These are phyloP conservation scores for Tetramorium bicarinatum DNA, from an alignment of 2,888 invertebrate species.

Conservation along the genomic window DNA sequence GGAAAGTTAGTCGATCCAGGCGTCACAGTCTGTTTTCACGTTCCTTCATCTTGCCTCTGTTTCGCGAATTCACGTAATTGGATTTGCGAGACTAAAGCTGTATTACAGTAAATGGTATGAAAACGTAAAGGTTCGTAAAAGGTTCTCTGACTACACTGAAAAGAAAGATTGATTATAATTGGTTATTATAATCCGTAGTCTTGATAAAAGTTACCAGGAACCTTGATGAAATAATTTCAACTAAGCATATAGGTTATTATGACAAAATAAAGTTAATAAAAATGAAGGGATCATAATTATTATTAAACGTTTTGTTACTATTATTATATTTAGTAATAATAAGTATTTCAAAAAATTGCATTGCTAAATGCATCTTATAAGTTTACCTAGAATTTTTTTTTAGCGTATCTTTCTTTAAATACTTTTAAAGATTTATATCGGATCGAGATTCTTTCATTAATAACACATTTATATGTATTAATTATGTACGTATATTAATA, in stretches of 20 bases:
- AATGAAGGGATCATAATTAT: too few relatives aligned
- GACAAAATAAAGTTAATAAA: too few relatives aligned
- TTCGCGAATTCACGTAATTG: conserved; percentile 44
- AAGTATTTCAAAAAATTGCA: too few relatives aligned
- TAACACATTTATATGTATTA: not conserved
- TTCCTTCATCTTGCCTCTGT: conserved; percentile 12
- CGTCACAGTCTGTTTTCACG: conserved; percentile 11
- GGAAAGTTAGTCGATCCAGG: conserved; percentile 21
- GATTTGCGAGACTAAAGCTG: conserved; percentile 26
- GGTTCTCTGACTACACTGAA: not conserved
- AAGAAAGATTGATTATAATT: too few relatives aligned
- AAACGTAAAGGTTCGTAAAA: conserved; percentile 2
- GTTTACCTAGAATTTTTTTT: too few relatives aligned
- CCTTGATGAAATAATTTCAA: too few relatives aligned
- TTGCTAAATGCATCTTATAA: too few relatives aligned
- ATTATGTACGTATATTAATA: not conserved
- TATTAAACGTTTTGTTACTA: too few relatives aligned
- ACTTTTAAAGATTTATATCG: not conserved
- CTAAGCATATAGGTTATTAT: too few relatives aligned
- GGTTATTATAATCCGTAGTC: too few relatives aligned
- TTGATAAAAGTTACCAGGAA: too few relatives aligned
- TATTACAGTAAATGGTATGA: conserved; percentile 22
- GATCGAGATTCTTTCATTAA: not conserved
- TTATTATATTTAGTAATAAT: too few relatives aligned
- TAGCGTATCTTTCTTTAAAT: not conserved